phyloP scores from a whole-genome alignment of 2,797 vertebrate species.

The Ataeniobius toweri region DNA sequence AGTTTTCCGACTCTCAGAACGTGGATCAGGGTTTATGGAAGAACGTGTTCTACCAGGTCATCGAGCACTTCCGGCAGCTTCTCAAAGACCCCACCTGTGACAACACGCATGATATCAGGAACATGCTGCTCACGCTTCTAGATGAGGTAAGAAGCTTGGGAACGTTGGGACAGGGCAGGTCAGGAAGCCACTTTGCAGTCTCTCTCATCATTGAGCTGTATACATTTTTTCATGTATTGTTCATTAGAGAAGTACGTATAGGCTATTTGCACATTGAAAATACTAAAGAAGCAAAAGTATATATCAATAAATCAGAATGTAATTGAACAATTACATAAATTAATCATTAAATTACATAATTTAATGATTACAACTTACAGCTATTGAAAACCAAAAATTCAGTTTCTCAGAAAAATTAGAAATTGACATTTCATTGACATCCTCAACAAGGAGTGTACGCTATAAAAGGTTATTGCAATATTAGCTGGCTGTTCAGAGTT shows the following conservation, averaged over 20 bases:
- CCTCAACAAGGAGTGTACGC: too few relatives aligned
- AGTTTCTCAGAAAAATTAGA: too few relatives aligned
- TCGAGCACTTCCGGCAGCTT: slow-evolving; percentile 94
- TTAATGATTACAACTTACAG: too few relatives aligned
- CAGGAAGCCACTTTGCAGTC: neutral
- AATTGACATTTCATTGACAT: too few relatives aligned
- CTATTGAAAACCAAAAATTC: too few relatives aligned
- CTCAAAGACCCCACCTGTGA: slow-evolving; percentile 90
- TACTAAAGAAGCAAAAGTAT: neutral
- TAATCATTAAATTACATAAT: too few relatives aligned
- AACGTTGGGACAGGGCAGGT: neutral
- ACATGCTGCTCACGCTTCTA: slow-evolving; percentile 89
- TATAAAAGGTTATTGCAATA: too few relatives aligned
- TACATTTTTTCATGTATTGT: neutral
- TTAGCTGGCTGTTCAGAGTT: too few relatives aligned
- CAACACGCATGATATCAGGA: slow-evolving; percentile 83
- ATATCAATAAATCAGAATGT: neutral
- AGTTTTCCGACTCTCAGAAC: slow-evolving; percentile 93
- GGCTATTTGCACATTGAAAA: neutral
- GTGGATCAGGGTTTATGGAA: slow-evolving; percentile 98
- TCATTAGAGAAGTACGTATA: neutral
- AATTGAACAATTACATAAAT: neutral
- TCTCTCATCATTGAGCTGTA: neutral
- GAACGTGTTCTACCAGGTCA: slow-evolving; percentile 97
- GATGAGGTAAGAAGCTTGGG: slow-evolving; percentile 87